phyloP scores from a whole-genome alignment of 2,113 vertebrate genomes.

The Heterotis niloticus region DNA sequence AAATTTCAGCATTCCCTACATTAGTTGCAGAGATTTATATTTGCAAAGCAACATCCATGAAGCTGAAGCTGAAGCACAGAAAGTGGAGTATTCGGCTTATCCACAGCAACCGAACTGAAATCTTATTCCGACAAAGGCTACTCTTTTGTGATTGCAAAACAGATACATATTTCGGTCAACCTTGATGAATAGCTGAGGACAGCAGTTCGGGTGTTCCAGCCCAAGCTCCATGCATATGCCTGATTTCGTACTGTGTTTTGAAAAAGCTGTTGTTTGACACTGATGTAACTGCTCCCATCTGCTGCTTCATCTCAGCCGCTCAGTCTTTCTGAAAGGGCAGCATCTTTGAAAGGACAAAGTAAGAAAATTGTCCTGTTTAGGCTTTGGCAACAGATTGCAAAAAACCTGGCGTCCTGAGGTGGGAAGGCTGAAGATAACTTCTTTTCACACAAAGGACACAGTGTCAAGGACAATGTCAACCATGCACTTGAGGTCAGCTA shows the following conservation, averaged over 20 bases:
- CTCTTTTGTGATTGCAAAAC: constrained; percentile 23
- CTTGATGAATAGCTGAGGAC: constrained; percentile 37
- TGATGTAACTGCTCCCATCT: too few relatives aligned
- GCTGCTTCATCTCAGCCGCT: too few relatives aligned
- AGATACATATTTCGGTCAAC: constrained; percentile 40
- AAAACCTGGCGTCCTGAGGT: background rate
- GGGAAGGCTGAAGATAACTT: background rate
- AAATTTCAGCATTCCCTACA: too few relatives aligned
- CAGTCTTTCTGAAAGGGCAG: too few relatives aligned
- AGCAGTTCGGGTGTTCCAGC: constrained; percentile 37
- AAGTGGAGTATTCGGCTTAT: constrained; percentile 38
- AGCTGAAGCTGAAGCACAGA: constrained; percentile 6
- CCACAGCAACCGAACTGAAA: constrained; percentile 38
- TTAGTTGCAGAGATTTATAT: background rate
- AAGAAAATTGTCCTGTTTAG: too few relatives aligned
- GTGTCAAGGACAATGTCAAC: background rate
- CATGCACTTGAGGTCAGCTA: background rate
- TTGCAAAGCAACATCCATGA: constrained; percentile 4
- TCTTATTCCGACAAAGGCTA: constrained; percentile 37
- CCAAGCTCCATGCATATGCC: constrained; percentile 23
- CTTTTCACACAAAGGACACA: background rate
- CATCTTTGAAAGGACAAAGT: too few relatives aligned
- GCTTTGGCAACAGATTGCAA: too few relatives aligned
- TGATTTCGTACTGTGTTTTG: constrained; percentile 25
- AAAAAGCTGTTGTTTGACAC: constrained; percentile 25